phyloP scores from a whole-genome alignment of 1,140 invertebrate species.

The Euwallacea fornicatus region DNA sequence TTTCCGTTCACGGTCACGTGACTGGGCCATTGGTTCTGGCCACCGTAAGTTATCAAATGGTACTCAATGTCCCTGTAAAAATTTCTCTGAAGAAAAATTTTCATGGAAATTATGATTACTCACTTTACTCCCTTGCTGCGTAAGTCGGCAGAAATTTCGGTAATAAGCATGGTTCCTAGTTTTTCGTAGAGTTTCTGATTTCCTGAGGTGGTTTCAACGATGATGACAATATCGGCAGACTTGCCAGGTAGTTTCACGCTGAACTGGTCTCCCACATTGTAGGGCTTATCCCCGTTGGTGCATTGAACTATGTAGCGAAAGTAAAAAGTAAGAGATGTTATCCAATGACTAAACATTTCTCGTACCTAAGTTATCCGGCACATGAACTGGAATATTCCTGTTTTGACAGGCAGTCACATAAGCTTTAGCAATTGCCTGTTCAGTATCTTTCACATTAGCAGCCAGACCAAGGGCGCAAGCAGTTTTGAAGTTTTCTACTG shows the following conservation, averaged over 20 bases:
- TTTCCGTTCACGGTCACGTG: constrained; percentile 61
- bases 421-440: constrained; percentile 59
- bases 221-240: constrained; percentile 71
- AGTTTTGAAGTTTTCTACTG: constrained; percentile 57
- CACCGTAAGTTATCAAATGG: constrained; percentile 61
- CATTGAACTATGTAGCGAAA: constrained; percentile 57
- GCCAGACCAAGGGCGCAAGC: constrained; percentile 66
- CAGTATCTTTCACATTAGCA: constrained; percentile 55
- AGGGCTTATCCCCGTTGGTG: constrained; percentile 57
- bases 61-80: constrained; percentile 59
- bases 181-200: constrained; percentile 58
- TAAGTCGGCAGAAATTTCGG: constrained; percentile 55
- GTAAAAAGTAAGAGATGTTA: too few relatives aligned
- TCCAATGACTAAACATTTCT: neutral
- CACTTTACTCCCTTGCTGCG: constrained; percentile 61
- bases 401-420: constrained; percentile 62
- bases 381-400: constrained; percentile 56
- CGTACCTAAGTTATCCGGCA: constrained; percentile 62
- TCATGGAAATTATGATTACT: constrained; percentile 42
- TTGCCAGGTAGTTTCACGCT: constrained; percentile 68
- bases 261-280: constrained; percentile 62
- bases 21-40: constrained; percentile 57
- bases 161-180: constrained; percentile 56
- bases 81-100: constrained; percentile 14
- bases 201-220: constrained; percentile 65